A percentile compares a stretch with the other conserved stretches of the same genome.
Evolutionary conservation across 2,113 vertebrate species (phyloP).

Genomic region (Oreochromis spilurus): DNA sequence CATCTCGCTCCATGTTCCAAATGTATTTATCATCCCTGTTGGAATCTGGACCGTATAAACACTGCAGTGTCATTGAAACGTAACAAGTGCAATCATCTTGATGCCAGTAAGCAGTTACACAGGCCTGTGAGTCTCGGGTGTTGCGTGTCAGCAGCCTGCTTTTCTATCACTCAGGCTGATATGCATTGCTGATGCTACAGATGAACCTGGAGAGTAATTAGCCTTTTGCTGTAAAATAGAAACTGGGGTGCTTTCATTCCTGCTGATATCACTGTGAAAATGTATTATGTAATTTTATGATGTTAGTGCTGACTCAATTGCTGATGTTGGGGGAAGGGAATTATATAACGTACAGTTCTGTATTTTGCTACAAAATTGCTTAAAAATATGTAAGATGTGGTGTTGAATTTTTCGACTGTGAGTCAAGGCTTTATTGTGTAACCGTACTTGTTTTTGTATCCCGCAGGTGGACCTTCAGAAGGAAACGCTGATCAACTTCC

Average conservation of each 20-base stretch:
- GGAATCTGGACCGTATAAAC: slow-evolving; percentile 27
- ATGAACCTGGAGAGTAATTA: neutral
- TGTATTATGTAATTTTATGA: neutral
- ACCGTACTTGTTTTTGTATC: neutral
- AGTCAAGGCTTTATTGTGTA: slow-evolving; percentile 33
- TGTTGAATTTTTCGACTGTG: neutral
- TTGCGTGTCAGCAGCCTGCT: slow-evolving; percentile 3
- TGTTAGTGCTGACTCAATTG: neutral
- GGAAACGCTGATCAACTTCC: slow-evolving; percentile 90
- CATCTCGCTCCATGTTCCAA: neutral
- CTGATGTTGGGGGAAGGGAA: neutral
- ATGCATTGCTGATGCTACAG: neutral
- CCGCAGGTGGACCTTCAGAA: slow-evolving; percentile 90
- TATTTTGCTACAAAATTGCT: neutral
- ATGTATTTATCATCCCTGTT: slow-evolving; percentile 3
- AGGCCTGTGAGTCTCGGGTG: neutral
- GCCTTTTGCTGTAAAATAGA: neutral
- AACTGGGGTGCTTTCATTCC: neutral
- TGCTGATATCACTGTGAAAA: neutral
- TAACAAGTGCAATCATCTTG: slow-evolving; percentile 8
- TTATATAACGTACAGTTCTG: neutral
- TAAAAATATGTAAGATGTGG: neutral
- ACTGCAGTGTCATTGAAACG: neutral
- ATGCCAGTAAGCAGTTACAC: neutral
- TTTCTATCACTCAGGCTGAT: neutral